phyloP scores from a whole-genome alignment of 2,888 invertebrate species.

The Ormyrus thymus region DNA sequence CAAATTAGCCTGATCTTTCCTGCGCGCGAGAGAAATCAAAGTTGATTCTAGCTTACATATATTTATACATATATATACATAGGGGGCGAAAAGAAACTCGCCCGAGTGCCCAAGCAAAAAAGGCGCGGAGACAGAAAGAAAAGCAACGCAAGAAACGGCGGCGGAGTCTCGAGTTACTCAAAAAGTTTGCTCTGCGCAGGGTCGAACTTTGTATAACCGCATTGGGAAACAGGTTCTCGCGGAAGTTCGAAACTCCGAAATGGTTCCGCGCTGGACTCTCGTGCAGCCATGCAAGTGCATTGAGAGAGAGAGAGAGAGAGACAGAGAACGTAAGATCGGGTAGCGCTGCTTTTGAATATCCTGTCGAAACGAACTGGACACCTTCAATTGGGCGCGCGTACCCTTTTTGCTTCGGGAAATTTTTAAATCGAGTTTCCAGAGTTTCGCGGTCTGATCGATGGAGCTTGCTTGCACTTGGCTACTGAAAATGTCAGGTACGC shows the following conservation, averaged over 20 bases:
- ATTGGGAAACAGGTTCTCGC: conserved; percentile 45
- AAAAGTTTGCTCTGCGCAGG: conserved; percentile 33
- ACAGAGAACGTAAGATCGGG: not conserved
- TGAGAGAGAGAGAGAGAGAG: too few relatives aligned
- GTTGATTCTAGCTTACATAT: conserved; percentile 30
- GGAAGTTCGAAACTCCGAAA: conserved; percentile 33
- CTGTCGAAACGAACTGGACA: not conserved
- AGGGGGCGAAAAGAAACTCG: conserved; percentile 28
- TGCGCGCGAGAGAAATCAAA: conserved; percentile 28
- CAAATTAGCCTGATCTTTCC: not conserved
- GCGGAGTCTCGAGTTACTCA: conserved; percentile 39
- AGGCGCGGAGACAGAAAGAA: conserved; percentile 15
- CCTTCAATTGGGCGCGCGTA: not conserved
- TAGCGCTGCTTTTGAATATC: not conserved
- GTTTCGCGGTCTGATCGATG: too few relatives aligned
- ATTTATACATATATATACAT: too few relatives aligned
- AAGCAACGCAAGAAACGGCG: conserved; percentile 11
- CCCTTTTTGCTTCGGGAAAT: too few relatives aligned
- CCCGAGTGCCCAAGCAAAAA: conserved; percentile 5
- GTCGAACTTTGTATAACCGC: conserved; percentile 50
- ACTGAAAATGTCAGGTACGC: too few relatives aligned
- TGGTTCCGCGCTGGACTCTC: conserved; percentile 29
- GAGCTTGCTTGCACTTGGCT: too few relatives aligned
- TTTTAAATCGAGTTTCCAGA: too few relatives aligned
- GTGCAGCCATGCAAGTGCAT: not conserved